These are phyloP conservation scores for Chelonus insularis DNA, from an alignment of 1,140 invertebrate genomes.

Conservation along the genomic window DNA sequence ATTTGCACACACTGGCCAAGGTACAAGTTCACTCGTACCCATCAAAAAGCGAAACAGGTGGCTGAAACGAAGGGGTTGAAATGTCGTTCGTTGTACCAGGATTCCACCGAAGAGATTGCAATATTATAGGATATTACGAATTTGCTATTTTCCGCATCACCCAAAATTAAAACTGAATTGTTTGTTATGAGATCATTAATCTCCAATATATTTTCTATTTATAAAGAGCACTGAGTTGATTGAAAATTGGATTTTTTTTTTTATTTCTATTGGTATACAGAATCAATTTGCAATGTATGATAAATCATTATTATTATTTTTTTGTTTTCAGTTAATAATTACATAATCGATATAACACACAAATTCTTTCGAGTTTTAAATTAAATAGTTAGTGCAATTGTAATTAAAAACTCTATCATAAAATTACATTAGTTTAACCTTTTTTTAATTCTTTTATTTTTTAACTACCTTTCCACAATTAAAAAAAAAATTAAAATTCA, in stretches of 20 bases:
- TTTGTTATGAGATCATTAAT: conserved; percentile 59
- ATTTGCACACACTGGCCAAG: conserved; percentile 18
- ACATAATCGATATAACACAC: too few relatives aligned
- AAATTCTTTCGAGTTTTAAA: too few relatives aligned
- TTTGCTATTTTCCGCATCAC: conserved; percentile 58
- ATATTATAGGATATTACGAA: conserved; percentile 63
- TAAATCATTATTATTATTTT: too few relatives aligned
- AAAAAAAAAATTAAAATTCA: too few relatives aligned
- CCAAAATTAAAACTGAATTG: conserved; percentile 59
- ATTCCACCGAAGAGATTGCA: conserved; percentile 32
- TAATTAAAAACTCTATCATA: too few relatives aligned
- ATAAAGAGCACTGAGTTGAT: neutral
- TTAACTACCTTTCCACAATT: too few relatives aligned
- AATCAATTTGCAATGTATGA: too few relatives aligned
- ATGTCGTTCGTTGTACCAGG: conserved; percentile 17
- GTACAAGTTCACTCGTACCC: neutral
- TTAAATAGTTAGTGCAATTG: too few relatives aligned
- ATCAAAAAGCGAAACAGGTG: conserved; percentile 13
- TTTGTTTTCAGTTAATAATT: too few relatives aligned
- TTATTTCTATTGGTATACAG: too few relatives aligned
- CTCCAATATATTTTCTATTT: conserved; percentile 25
- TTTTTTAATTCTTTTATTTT: too few relatives aligned
- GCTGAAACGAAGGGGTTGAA: conserved; percentile 18
- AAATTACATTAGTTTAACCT: too few relatives aligned
- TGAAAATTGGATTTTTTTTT: neutral